Evolutionary conservation across 2,113 vertebrate genomes (phyloP).

Genomic region (Struthidea cinerea): DNA sequence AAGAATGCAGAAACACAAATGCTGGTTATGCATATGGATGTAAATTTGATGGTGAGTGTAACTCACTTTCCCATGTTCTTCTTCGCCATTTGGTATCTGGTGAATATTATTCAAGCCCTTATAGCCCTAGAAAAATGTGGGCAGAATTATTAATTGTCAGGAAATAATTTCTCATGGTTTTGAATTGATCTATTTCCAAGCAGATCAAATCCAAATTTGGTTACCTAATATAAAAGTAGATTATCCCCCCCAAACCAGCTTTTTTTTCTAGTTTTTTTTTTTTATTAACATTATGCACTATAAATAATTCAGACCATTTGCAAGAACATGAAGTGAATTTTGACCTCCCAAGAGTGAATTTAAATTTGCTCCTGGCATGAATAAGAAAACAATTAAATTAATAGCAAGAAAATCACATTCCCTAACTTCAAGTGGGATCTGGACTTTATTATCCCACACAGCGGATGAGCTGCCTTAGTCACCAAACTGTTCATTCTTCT

Average conservation of each 20-base stretch:
- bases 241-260: neutral
- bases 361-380: constrained; percentile 33
- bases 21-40: constrained; percentile 9
- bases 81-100: neutral
- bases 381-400: constrained; percentile 50
- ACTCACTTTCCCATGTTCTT: constrained; percentile 21
- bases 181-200: neutral
- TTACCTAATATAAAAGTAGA: neutral
- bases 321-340: constrained; percentile 12
- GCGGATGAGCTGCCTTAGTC: constrained; percentile 20
- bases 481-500: neutral
- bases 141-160: neutral
- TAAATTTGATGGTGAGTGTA: constrained; percentile 35
- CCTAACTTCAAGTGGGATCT: constrained; percentile 7
- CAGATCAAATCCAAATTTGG: neutral
- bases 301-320: constrained; percentile 8
- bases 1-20: neutral
- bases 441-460: constrained; percentile 34
- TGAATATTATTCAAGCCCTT: neutral
- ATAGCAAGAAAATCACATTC: constrained; percentile 33
- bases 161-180: neutral
- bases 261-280: neutral
- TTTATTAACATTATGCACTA: neutral
- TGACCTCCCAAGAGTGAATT: constrained; percentile 33
- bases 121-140: neutral